Evolutionary conservation across 53 echinoderm and acorn worm genomes (phyloP).

Genomic region (Stichopus horrens): DNA sequence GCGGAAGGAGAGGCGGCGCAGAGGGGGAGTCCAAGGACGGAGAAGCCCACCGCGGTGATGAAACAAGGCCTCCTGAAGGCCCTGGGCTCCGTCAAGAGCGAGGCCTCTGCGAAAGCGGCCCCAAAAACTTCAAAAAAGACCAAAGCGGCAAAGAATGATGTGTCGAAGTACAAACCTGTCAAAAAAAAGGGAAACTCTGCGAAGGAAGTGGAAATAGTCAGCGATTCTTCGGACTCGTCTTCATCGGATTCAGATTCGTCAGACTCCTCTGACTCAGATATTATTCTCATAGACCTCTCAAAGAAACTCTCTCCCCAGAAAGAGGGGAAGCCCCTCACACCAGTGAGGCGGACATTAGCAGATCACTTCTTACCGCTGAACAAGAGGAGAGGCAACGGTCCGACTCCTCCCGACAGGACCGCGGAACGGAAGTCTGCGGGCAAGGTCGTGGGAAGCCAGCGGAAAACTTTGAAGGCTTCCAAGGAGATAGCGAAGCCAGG

Average conservation of each 20-base stretch:
- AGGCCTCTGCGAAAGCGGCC: not conserved
- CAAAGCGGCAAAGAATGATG: not conserved
- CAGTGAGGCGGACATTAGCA: slow-evolving; percentile 56
- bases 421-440: slow-evolving; percentile 13
- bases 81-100: not conserved
- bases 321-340: slow-evolving; percentile 9
- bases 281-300: slow-evolving; percentile 38
- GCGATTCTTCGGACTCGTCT: slow-evolving; percentile 1
- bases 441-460: slow-evolving; percentile 40
- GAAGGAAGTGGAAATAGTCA: slow-evolving; percentile 36
- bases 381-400: not conserved
- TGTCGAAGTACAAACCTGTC: not conserved
- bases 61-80: slow-evolving; percentile 16
- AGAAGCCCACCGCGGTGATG: not conserved
- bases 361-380: slow-evolving; percentile 57
- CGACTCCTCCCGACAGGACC: not conserved
- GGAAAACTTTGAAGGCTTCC: slow-evolving; percentile 9
- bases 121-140: not conserved
- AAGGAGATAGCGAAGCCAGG: not conserved
- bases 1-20: not conserved
- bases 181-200: slow-evolving; percentile 17
- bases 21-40: not conserved
- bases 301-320: slow-evolving; percentile 21
- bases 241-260: not conserved
- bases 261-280: slow-evolving; percentile 49